A percentile compares a stretch with the other conserved stretches of the same genome.
Evolutionary conservation across 2,113 vertebrate species (phyloP).

Genomic region (Felis catus): F.catus_Fca126_mat1.0 CM031412.1:107145001-107145500

Average conservation of each 20-base stretch:
- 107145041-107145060: constrained; percentile 8
- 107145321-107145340: constrained; percentile 11
- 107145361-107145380: background rate
- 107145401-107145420: background rate
- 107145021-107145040: constrained; percentile 46
- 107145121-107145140: constrained; percentile 65
- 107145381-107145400: background rate
- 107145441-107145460: background rate
- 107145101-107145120: constrained; percentile 47
- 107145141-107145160: constrained; percentile 64
- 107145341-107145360: background rate
- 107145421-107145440: background rate
- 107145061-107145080: constrained; percentile 61
- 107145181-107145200: constrained; percentile 60
- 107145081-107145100: constrained; percentile 65
- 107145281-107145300: background rate
- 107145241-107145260: constrained; percentile 37
- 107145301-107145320: background rate
- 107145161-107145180: constrained; percentile 64
- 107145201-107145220: constrained; percentile 56
- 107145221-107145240: constrained; percentile 68
- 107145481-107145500: background rate
- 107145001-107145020: constrained; percentile 42
- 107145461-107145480: background rate
- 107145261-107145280: constrained; percentile 47